A percentile compares a stretch with the other conserved stretches of the same genome.
These are phyloP conservation scores for Muscicapa adusta DNA, from an alignment of 2,113 vertebrate genomes.

Conservation along the genomic window DNA sequence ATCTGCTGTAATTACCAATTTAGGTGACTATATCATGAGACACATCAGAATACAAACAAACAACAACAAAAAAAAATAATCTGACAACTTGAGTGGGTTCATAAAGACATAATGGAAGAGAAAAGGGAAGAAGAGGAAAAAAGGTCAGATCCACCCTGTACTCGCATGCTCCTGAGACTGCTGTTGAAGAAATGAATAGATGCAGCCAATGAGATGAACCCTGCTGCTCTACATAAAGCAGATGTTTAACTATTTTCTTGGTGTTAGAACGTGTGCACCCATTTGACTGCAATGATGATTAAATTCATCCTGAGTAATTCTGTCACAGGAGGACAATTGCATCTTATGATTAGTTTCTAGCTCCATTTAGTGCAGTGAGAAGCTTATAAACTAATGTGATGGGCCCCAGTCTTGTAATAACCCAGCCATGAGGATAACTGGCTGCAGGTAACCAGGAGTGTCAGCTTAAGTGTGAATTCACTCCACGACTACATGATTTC, in stretches of 20 bases:
- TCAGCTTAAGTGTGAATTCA: conserved; percentile 1
- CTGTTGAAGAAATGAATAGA: not conserved
- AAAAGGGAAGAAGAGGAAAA: not conserved
- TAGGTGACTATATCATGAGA: not conserved
- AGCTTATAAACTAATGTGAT: not conserved
- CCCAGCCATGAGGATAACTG: not conserved
- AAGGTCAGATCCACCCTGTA: not conserved
- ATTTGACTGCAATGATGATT: not conserved
- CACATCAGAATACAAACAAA: not conserved
- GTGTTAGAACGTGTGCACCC: not conserved
- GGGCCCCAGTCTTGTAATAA: not conserved
- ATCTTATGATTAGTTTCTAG: not conserved
- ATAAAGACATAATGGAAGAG: not conserved
- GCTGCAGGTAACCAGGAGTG: not conserved
- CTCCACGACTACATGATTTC: not conserved
- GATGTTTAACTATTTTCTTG: not conserved
- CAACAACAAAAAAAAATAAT: not conserved
- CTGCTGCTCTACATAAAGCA: not conserved
- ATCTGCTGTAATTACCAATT: not conserved
- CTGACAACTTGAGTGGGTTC: not conserved
- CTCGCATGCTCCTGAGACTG: not conserved
- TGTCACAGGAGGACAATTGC: not conserved
- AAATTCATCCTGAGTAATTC: not conserved
- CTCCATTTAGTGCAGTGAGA: not conserved
- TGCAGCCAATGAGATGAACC: not conserved